Evolutionary conservation across 1,140 invertebrate genomes (phyloP).

Genomic region (Drosophila parvula): DNA sequence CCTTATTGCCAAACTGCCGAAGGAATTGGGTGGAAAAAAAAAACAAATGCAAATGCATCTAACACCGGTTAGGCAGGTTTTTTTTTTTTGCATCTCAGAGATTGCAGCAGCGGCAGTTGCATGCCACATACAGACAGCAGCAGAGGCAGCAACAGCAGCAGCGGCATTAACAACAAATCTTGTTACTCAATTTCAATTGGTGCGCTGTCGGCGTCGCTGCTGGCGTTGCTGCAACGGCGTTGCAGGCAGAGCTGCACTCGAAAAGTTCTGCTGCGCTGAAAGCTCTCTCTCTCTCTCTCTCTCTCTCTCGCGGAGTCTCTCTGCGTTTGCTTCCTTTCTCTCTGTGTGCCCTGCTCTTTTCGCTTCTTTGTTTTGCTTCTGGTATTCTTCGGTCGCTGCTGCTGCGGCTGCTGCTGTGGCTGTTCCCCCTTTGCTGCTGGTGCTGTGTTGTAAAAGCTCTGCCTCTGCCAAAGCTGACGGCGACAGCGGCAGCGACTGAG

Average conservation of each 20-base stretch:
- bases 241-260: conserved; percentile 59
- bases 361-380: conserved; percentile 79
- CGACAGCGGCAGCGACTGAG: conserved; percentile 17
- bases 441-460: conserved; percentile 68
- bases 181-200: conserved; percentile 82
- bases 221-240: conserved; percentile 50
- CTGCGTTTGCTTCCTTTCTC: conserved; percentile 53
- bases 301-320: not conserved
- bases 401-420: conserved; percentile 5
- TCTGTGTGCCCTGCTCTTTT: conserved; percentile 51
- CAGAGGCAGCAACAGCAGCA: conserved; percentile 17
- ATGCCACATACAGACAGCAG: conserved; percentile 48
- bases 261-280: conserved; percentile 64
- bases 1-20: conserved; percentile 70
- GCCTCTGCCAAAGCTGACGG: conserved; percentile 13
- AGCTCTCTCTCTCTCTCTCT: conserved; percentile 55
- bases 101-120: conserved; percentile 62
- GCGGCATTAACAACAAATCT: conserved; percentile 58
- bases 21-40: conserved; percentile 15
- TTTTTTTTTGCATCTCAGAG: conserved; percentile 27
- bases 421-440: conserved; percentile 16
- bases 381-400: conserved; percentile 63
- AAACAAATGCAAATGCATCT: conserved; percentile 76
- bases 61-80: conserved; percentile 80
- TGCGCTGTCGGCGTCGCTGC: conserved; percentile 51